phyloP scores from a whole-genome alignment of 2,888 invertebrate genomes.

The Diogma glabrata region DNA sequence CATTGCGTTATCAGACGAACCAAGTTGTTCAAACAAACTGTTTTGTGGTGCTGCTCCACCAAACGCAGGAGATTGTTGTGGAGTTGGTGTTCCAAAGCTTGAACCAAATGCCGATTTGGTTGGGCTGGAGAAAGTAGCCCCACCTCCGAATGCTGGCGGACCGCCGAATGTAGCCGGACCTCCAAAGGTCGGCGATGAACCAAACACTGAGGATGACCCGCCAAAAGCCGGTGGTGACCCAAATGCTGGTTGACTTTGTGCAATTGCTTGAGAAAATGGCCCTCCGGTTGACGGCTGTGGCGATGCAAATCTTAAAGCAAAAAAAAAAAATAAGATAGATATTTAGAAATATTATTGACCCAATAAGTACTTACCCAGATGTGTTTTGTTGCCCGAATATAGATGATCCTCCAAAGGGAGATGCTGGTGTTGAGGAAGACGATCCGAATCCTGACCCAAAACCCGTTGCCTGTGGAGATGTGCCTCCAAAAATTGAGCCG shows the following conservation, averaged over 20 bases:
- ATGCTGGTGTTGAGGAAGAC: constrained; percentile 10
- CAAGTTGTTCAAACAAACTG: constrained; percentile 33
- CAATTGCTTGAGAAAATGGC: constrained; percentile 4
- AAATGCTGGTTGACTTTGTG: not conserved
- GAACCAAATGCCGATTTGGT: constrained; percentile 13
- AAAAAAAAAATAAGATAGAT: constrained; percentile 15
- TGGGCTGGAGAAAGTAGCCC: constrained; percentile 30
- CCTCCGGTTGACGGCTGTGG: not conserved
- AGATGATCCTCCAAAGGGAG: too few species aligned
- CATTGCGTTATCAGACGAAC: constrained; percentile 28
- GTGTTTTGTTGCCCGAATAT: too few species aligned
- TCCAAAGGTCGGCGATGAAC: constrained; percentile 22
- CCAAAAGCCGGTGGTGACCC: constrained; percentile 5
- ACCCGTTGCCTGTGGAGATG: not conserved
- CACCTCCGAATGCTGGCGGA: constrained; percentile 33
- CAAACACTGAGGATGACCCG: constrained; percentile 5
- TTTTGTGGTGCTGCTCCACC: constrained; percentile 20
- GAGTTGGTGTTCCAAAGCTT: constrained; percentile 22
- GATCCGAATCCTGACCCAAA: constrained; percentile 1
- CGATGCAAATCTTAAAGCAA: constrained; percentile 21
- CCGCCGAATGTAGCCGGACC: constrained; percentile 30
- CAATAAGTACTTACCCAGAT: too few species aligned
- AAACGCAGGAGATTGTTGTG: constrained; percentile 20
- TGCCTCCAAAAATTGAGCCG: constrained; percentile 11
- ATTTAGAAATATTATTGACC: too few species aligned